Percentiles rank a stretch among this genome's conserved stretches.
phyloP scores from a whole-genome alignment of 2,888 invertebrate genomes.

The Philhelius pedissequus region DNA sequence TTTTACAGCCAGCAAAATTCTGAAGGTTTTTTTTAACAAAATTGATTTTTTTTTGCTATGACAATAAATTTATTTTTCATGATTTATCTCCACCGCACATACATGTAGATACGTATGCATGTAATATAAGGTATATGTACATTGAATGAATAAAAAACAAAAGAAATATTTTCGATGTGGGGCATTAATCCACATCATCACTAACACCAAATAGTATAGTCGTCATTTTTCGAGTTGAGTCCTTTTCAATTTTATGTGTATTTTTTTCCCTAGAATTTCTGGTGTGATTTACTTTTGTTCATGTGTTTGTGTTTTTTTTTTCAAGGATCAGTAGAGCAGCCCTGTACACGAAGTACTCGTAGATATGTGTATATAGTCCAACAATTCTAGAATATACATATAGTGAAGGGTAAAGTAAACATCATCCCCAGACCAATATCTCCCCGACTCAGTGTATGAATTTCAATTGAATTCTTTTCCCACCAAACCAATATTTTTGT shows the following conservation, averaged over 20 bases:
- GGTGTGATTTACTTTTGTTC: slow-evolving; percentile 46
- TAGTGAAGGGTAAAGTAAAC: neutral
- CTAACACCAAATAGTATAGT: slow-evolving; percentile 25
- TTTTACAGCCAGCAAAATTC: neutral
- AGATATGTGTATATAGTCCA: neutral
- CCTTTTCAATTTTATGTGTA: slow-evolving; percentile 20
- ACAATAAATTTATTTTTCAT: slow-evolving; percentile 44
- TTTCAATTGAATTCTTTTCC: slow-evolving; percentile 65
- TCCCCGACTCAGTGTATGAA: slow-evolving; percentile 41
- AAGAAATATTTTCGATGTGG: neutral
- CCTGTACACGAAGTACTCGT: neutral
- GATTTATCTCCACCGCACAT: slow-evolving; percentile 5
- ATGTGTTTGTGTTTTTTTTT: neutral
- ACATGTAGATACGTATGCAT: neutral
- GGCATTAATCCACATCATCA: slow-evolving; percentile 36
- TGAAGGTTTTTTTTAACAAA: neutral
- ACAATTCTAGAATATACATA: neutral
- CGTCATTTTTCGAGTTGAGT: slow-evolving; percentile 48
- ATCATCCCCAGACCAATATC: neutral
- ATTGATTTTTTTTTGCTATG: neutral
- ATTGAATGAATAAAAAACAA: neutral
- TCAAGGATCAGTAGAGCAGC: neutral
- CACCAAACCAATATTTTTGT: slow-evolving; percentile 55
- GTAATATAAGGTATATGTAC: too few relatives aligned
- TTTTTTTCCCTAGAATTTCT: neutral